These are phyloP conservation scores for Phragmatobia fuliginosa DNA, from an alignment of 2,888 invertebrate species.

Conservation along the genomic window DNA sequence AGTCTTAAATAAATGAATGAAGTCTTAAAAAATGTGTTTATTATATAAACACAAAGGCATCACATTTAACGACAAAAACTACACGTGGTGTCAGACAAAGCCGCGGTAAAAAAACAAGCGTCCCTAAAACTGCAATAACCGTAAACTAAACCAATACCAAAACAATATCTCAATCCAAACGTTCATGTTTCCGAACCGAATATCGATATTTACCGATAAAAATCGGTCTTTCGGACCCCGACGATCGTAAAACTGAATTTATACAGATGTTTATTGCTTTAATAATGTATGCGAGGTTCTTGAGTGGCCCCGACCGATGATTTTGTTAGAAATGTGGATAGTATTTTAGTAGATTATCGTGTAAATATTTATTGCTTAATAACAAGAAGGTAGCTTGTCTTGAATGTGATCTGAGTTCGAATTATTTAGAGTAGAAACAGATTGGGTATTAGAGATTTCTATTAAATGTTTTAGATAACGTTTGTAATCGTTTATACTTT, in stretches of 20 bases:
- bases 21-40: not conserved
- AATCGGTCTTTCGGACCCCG: conserved; percentile 49
- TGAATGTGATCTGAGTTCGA: conserved; percentile 24
- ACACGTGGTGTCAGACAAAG: conserved; percentile 2
- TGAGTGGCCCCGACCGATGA: conserved; percentile 34
- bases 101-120: conserved; percentile 38
- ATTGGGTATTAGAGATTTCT: conserved; percentile 16
- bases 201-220: conserved; percentile 67
- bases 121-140: conserved; percentile 70
- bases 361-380: conserved; percentile 50
- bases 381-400: conserved; percentile 43
- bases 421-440: conserved; percentile 28
- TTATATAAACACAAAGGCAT: not conserved
- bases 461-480: conserved; percentile 11
- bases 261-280: conserved; percentile 58
- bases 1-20: too few relatives aligned
- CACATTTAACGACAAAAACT: not conserved
- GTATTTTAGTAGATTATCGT: conserved; percentile 39
- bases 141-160: conserved; percentile 78
- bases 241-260: conserved; percentile 61
- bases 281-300: conserved; percentile 42
- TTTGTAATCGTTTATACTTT: not conserved
- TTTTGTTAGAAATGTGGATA: conserved; percentile 39
- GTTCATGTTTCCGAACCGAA: conserved; percentile 53
- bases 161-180: conserved; percentile 63